Base-by-base conservation (phyloP, 2,888 invertebrate species). In the Cephus sareptanus region DNA sequence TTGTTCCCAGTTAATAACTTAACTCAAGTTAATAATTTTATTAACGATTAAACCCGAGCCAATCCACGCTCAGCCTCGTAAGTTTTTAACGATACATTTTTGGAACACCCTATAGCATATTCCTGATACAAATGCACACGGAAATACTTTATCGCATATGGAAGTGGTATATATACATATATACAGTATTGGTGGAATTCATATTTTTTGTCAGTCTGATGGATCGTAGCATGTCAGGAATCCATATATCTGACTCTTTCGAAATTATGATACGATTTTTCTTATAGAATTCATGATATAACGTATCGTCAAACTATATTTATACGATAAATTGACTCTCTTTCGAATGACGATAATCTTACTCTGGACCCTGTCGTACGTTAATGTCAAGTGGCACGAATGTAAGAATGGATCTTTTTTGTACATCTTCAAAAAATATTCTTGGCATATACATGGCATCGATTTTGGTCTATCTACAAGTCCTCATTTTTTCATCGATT, bases 1-100 rank as follows among this genome's bases (percentile, higher is more conserved):
- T 89, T 89, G 87, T 88, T 87, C 85, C 81, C 71, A 84, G 83
- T 87, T 89, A 87, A 88, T 88, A 80, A 87, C 83, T 78, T 83
- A 82, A 87, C 86, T 87, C 85, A 86, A 88, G 84, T 86, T 85
- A 85, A 87, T 89, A 86, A 87, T 85, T 85, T 80, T 81, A 80
- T 81, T 76, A 79, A 79, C 69, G 70, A 73, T 78, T 75, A 75
- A 12, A 30, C 3, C 31, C 3, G 4, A 33, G 31, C 30, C 33
- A 34, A 34, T 31, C 71, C 31, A 34, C 30, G 31, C 30, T 34
- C 33, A 15, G 71, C 71, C 35, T 35, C 35, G 35, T 35, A 35
- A 35, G 12, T 3, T 35, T 35, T 56, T 23, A 56, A 56, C 9
- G 56, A 6, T 56, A 23, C 9, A 23, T 56, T 56, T 1, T 56